Evolutionary conservation across 2,113 vertebrate genomes (phyloP), one percentile per base, ranked within the genome.

Genomic region (Mirza zaza): DNA sequence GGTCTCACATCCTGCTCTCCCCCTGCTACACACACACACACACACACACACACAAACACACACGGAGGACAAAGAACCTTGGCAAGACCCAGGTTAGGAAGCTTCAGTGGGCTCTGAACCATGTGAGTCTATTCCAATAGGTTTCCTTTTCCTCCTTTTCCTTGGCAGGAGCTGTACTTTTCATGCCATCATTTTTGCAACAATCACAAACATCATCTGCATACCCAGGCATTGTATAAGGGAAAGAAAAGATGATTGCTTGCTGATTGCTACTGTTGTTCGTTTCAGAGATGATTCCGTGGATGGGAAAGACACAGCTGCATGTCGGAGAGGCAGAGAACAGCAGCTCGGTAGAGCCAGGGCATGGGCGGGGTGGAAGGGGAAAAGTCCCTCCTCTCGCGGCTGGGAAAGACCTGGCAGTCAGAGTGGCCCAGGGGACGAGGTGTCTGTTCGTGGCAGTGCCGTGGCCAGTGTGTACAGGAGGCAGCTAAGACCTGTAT

Each of bases 201-300:
- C 50, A 80, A 93, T 94, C 65, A 68, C 55, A 96, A 94, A 87
- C 32, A 83, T 94, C 45, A 77, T 97, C 87, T 94, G 48, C 29
- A 96, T 82, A 70, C 3, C 10, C 85, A 50, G 80, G n/a, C 71
- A 63, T 86, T 96, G 77, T 94, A 32, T 89, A 21, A 15, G 39
- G 23, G 32, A 34, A 21, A 50, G 48, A 63, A 67, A 52, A 63
- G 81, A 71, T 84, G 85, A 95, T 93, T 94, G 55, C 91, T 39
- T 80, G n/a, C 83, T 92, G 94, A 90, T 87, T 90, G 87, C 92
- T 84, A 9, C 71, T 97, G 81, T 48, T 90, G 70, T 94, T 95
- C 65, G 45, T 67, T 87, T 93, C 15, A 67, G 91, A 94, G 93
- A 87, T 91, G 76, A 79, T 81, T 97, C 27, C 61, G 4, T 2